phyloP scores from a whole-genome alignment of 2,888 invertebrate species.

The Pollenia amentaria region DNA sequence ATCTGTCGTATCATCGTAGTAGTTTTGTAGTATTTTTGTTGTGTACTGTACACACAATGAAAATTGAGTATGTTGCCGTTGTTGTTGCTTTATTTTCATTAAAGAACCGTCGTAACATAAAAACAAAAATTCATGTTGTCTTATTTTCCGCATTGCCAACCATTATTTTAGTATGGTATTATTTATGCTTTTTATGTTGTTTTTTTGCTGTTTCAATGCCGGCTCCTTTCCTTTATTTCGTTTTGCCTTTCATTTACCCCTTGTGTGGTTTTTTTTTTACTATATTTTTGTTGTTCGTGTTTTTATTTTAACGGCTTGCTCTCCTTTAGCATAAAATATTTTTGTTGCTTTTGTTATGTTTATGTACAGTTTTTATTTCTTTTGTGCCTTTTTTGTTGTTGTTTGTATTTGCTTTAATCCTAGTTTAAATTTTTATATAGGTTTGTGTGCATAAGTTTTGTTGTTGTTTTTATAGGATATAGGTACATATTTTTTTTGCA shows the following conservation, averaged over 20 bases:
- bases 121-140: neutral
- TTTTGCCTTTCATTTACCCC: neutral
- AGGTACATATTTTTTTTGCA: neutral
- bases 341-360: constrained; percentile 30
- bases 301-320: neutral
- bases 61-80: constrained; percentile 37
- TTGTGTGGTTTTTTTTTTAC: neutral
- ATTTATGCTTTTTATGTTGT: neutral
- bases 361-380: constrained; percentile 56
- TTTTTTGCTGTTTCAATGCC: constrained; percentile 58
- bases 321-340: constrained; percentile 19
- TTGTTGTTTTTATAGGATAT: neutral
- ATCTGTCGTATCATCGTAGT: constrained; percentile 56
- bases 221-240: constrained; percentile 50
- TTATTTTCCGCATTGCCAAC: constrained; percentile 60
- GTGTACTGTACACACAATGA: constrained; percentile 75
- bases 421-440: constrained; percentile 5
- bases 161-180: constrained; percentile 6
- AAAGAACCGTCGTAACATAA: constrained; percentile 41
- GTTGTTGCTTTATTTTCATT: constrained; percentile 61
- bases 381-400: constrained; percentile 43
- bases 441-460: neutral
- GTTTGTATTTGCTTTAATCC: constrained; percentile 51
- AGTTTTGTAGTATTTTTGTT: constrained; percentile 75
- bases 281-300: neutral